Base-by-base conservation (phyloP, 2,113 vertebrate genomes). In the Chloebia gouldiae region DNA sequence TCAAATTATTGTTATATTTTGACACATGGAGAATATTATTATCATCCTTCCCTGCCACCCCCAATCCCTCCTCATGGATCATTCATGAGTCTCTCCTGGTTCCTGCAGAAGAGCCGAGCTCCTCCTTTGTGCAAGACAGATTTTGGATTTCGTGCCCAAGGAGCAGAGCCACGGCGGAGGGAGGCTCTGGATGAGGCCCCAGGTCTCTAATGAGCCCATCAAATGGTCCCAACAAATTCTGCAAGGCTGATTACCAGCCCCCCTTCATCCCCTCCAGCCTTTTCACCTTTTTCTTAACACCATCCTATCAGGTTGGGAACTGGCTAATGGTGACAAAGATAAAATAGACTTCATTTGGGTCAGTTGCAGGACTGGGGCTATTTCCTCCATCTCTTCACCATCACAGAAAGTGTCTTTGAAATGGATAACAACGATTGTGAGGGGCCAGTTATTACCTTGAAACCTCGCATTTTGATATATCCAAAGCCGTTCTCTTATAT, bases 321-420 rank as follows among this genome's bases (percentile, higher is more conserved):
- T 50, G 95, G 93, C 96, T 96, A 96, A 97, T 95, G 95, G 92
- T 39, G 81, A 77, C 70, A 92, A 82, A 95, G 95, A 95, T 61
- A 90, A 97, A 96, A 94, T 75, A 97, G 96, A 97, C 94, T 69
- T 97, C 92, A 59, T 96, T 97, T 95, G 24, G 14, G 84, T 81
- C 68, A 3, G 30, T 21, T 65, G 86, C 68, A 87, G 88, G 73
- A 95, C 1, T 68, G 72, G 82, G 60, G 71, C 89, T 92, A 93
- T 97, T 97, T 97, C 70, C 61, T 51, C 80, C 80, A 94, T 86
- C 95, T 92, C 95, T 87, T 89, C 95, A 35, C 83, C 89, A 92
- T 47, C 91, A 91, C 65, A 88, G 86, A 97, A 97, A 98, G 94
- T 96, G 95, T 90, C 84, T 97, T 98, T 97, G 97, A 97, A 98